These are phyloP conservation scores for Tangachromis dhanisi DNA, from an alignment of 2,113 vertebrate species.

Conservation along the genomic window DNA sequence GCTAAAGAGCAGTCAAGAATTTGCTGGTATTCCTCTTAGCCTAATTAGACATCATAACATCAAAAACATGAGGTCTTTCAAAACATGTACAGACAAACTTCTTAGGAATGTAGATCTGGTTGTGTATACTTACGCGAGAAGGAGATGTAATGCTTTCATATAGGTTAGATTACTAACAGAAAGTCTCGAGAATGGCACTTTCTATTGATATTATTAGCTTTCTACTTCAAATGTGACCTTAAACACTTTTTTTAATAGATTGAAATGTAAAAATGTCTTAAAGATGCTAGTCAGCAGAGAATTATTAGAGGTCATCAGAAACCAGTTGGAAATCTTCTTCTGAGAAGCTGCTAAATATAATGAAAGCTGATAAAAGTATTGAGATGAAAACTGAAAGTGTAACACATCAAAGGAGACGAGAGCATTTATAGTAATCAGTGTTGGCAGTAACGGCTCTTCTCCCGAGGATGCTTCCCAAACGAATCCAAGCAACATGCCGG, in stretches of 20 bases:
- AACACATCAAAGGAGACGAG: neutral
- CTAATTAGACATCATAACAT: conserved; percentile 14
- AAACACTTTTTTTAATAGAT: neutral
- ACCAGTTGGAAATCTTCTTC: neutral
- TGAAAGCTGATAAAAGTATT: neutral
- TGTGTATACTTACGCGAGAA: neutral
- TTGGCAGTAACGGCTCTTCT: neutral
- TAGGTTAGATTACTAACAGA: neutral
- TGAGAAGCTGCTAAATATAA: conserved; percentile 3
- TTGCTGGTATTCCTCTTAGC: neutral
- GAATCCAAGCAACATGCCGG: neutral
- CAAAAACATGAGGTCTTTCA: neutral
- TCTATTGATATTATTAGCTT: neutral
- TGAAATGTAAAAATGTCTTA: neutral
- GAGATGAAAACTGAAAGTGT: neutral
- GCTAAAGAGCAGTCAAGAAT: conserved; percentile 1
- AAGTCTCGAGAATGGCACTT: neutral
- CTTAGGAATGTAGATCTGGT: conserved; percentile 45
- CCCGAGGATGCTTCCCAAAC: neutral
- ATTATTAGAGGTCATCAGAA: conserved; percentile 7
- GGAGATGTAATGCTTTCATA: neutral
- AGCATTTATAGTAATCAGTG: neutral
- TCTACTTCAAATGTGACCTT: neutral
- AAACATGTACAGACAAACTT: conserved; percentile 25
- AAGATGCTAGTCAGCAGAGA: neutral